Conservation (phyloP, 2,113 vertebrate genomes). For the Larimichthys crocea region DNA sequence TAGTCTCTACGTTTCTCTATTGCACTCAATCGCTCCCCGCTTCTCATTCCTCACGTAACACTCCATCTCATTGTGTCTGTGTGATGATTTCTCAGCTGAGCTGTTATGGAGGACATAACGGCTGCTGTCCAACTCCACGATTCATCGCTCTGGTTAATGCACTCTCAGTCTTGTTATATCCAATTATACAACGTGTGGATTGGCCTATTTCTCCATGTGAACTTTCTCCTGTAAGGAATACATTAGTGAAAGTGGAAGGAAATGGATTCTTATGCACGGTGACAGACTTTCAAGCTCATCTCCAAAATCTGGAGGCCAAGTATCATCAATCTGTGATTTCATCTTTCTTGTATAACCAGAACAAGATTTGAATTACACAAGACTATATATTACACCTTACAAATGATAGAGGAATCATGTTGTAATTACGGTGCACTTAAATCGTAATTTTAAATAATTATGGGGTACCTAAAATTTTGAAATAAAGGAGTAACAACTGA, state of each 20-base stretch:
- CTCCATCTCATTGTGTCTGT: conserved; percentile 20
- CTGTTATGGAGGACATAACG: conserved; percentile 53
- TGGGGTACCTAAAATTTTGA: neutral
- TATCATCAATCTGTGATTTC: neutral
- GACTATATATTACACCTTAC: neutral
- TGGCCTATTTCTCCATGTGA: conserved; percentile 41
- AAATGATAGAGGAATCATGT: neutral
- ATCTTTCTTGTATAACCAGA: neutral
- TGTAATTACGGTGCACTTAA: neutral
- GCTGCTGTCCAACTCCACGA: conserved; percentile 33
- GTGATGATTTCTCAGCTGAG: conserved; percentile 63
- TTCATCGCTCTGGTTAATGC: conserved; percentile 49
- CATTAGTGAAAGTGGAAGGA: conserved; percentile 39
- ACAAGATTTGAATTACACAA: neutral
- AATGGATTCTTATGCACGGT: conserved; percentile 16
- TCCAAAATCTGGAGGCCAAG: neutral
- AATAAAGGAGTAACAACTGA: conserved; percentile 5
- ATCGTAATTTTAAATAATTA: conserved; percentile 3
- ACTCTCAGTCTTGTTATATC: conserved; percentile 44
- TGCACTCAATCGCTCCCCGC: neutral
- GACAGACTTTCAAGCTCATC: conserved; percentile 10
- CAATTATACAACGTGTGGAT: conserved; percentile 45
- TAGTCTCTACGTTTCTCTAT: neutral
- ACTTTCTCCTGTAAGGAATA: conserved; percentile 28
- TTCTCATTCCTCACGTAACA: conserved; percentile 30